Percentiles rank a stretch among this genome's conserved stretches.
These are phyloP conservation scores for Datnioides undecimradiatus DNA, from an alignment of 2,113 vertebrate genomes.

Conservation along the genomic window DNA sequence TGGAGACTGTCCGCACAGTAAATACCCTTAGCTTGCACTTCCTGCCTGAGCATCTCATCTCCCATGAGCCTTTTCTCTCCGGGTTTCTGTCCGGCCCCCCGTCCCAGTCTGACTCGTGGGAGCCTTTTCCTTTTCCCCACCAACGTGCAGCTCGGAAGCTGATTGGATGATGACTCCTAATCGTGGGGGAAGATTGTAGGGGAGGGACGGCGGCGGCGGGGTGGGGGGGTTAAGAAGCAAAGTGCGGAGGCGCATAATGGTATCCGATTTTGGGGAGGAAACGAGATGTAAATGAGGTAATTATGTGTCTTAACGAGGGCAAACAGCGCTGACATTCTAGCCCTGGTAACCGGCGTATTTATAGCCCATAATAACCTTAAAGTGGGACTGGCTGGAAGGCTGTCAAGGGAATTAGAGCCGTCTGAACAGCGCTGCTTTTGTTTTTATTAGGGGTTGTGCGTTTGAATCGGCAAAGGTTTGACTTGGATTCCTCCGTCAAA, in stretches of 20 bases:
- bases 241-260: slow-evolving; percentile 79
- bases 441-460: slow-evolving; percentile 64
- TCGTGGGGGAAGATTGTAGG: no score
- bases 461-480: slow-evolving; percentile 58
- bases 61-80: slow-evolving; percentile 42
- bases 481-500: slow-evolving; percentile 58
- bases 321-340: slow-evolving; percentile 79
- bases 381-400: slow-evolving; percentile 79
- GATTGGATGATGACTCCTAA: slow-evolving; percentile 76
- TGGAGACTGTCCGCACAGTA: slow-evolving; percentile 22
- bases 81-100: slow-evolving; percentile 45
- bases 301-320: slow-evolving; percentile 84
- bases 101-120: slow-evolving; percentile 47
- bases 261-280: slow-evolving; percentile 84
- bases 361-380: slow-evolving; percentile 85
- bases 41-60: slow-evolving; percentile 59
- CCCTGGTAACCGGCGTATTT: slow-evolving; percentile 80
- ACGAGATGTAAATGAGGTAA: slow-evolving; percentile 86
- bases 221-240: slow-evolving; percentile 38
- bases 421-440: slow-evolving; percentile 75
- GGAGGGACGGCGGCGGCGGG: slow-evolving; percentile 19
- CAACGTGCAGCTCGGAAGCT: slow-evolving; percentile 53
- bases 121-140: slow-evolving; percentile 59
- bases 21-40: slow-evolving; percentile 45
- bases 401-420: slow-evolving; percentile 76